phyloP scores from a whole-genome alignment of 2,797 vertebrate species.

The Forpus xanthops region DNA sequence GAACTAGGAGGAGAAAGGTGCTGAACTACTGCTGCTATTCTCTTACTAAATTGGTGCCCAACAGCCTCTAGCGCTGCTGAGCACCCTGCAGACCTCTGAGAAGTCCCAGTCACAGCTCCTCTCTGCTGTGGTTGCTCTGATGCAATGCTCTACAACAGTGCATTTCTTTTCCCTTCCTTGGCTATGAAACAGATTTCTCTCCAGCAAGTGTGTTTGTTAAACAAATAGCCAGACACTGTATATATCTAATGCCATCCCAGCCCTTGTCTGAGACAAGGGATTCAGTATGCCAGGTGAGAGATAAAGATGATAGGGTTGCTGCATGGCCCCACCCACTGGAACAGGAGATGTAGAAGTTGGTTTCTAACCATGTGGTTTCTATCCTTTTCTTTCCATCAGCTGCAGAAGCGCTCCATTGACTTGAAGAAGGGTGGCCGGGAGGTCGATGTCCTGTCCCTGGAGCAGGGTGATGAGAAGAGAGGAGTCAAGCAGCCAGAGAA shows the following conservation, averaged over 20 bases:
- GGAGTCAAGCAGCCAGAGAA: conserved; percentile 66
- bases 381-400: conserved; percentile 2
- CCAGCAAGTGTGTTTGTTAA: conserved; percentile 29
- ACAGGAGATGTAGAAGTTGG: neutral
- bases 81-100: neutral
- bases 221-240: neutral
- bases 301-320: neutral
- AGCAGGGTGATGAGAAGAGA: neutral
- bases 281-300: neutral
- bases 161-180: neutral
- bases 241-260: neutral
- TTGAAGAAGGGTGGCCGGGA: neutral
- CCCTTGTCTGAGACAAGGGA: conserved; percentile 13
- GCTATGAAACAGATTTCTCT: neutral
- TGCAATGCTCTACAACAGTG: neutral
- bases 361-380: neutral
- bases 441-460: neutral
- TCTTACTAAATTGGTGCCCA: neutral
- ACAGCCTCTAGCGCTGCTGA: neutral
- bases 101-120: neutral
- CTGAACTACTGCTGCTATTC: neutral
- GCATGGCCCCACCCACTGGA: neutral
- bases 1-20: neutral
- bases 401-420: conserved; percentile 33
- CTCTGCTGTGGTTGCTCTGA: neutral